Evolutionary conservation across 1,140 invertebrate species (phyloP).

Genomic region (Drosophila setifemur): DNA sequence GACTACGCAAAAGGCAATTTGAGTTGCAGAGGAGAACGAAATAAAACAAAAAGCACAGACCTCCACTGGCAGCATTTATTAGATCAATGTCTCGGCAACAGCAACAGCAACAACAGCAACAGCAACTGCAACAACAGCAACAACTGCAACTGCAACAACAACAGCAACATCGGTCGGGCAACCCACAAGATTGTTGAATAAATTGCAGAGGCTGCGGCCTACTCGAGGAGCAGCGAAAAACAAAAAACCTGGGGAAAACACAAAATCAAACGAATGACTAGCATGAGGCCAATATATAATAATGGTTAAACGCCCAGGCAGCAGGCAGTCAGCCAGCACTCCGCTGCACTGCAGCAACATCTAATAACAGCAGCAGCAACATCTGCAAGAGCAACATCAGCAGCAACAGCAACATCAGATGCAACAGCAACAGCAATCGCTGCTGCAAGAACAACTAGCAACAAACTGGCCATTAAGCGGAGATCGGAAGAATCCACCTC

Average conservation of each 20-base stretch:
- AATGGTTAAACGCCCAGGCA: conserved; percentile 66
- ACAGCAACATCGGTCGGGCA: conserved; percentile 3
- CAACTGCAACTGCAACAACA: no score
- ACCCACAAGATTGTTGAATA: conserved; percentile 48
- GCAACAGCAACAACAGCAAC: conserved; percentile 19
- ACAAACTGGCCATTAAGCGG: conserved; percentile 54
- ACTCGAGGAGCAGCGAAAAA: conserved; percentile 18
- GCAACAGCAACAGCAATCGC: neutral
- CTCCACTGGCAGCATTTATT: conserved; percentile 51
- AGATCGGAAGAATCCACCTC: conserved; percentile 28
- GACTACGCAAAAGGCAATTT: conserved; percentile 65
- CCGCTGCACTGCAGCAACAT: conserved; percentile 12
- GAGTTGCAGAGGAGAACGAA: conserved; percentile 37
- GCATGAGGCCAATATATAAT: conserved; percentile 69
- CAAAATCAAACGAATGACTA: conserved; percentile 64
- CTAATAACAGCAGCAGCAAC: conserved; percentile 40
- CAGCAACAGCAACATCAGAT: neutral
- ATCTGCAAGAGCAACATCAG: conserved; percentile 10
- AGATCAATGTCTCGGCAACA: conserved; percentile 61
- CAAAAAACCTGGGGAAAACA: conserved; percentile 4
- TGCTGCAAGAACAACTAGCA: conserved; percentile 1
- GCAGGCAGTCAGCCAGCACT: neutral
- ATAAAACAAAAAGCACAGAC: conserved; percentile 23
- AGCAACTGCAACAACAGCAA: conserved; percentile 1
- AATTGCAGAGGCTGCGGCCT: conserved; percentile 58